Percentiles rank a stretch among this genome's conserved stretches.
Evolutionary conservation across 2,797 vertebrate genomes (phyloP).

Genomic region (Anabas testudineus): DNA sequence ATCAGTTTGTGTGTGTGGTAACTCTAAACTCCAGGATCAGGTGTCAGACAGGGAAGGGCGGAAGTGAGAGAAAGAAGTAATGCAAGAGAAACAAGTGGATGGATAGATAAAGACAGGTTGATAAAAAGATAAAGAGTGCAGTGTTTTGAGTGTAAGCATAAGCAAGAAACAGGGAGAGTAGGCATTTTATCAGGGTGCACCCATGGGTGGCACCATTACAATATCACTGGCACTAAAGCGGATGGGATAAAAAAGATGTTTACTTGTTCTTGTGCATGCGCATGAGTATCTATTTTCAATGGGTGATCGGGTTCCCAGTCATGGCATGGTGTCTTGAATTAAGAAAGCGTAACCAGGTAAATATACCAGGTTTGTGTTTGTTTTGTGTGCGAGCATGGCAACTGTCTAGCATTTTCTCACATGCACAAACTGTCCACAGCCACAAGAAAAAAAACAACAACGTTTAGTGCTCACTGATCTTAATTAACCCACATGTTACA

Average conservation of each 20-base stretch:
- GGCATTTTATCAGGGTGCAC: constrained; percentile 4
- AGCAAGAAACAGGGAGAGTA: neutral
- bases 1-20: constrained; percentile 57
- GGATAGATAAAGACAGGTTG: neutral
- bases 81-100: constrained; percentile 28
- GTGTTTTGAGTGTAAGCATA: neutral
- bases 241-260: constrained; percentile 5
- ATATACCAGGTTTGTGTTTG: neutral
- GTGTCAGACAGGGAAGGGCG: constrained; percentile 50
- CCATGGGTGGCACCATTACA: constrained; percentile 11
- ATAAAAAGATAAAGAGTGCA: neutral
- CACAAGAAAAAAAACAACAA: too few species aligned
- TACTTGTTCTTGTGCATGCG: neutral
- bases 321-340: constrained; percentile 5
- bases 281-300: neutral
- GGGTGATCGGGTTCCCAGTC: neutral
- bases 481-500: too few species aligned
- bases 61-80: neutral
- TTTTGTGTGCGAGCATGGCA: neutral
- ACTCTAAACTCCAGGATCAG: constrained; percentile 68
- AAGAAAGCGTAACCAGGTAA: constrained; percentile 4
- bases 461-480: too few species aligned
- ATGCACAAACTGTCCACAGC: neutral
- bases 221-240: neutral
- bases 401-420: neutral